Base-by-base conservation (phyloP, 2,888 invertebrate species). In the Torymus aiolomorphi region DNA sequence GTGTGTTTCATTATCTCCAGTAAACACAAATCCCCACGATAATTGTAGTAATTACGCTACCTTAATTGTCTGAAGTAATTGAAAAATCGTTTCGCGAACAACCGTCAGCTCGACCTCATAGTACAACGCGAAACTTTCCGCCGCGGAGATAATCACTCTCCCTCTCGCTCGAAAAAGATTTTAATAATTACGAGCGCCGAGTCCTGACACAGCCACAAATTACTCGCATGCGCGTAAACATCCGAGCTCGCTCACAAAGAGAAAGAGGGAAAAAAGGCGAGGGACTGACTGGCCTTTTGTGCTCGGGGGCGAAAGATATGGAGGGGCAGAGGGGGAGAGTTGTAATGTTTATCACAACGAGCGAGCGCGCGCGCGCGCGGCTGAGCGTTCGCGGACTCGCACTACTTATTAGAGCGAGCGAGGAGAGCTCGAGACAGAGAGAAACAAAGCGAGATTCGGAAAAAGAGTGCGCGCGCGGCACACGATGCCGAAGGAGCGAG, bases 351-450 rank as follows among this genome's bases (percentile, higher is more conserved):
- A 79, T 70, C 75, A 70, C 56, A 31, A 73, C 31, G 31, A 31
- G 20, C n/a, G 3, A 24, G 3, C 24, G 24, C 2, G 31, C 31
- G 31, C 31, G 31, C 31, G 62, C 14, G 11, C 13, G 77, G 13
- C 73, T 59, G 77, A 74, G 54, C 77, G 70, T 59, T 77, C 76
- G 57, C 61, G 77, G 73, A 72, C 70, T 70, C 74, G 74, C 59
- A 61, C 77, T 70, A 80, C 80, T 80, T 76, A 73, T 76, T 80
- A 73, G 62, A 67, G 71, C 62, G 67, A 52, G 54, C 42, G 63
- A 61, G 2, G 54, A 18, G 56, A 24, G 18, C 42, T 56, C 70
- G 31, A 54, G 31, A 56, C 16, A 62, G 76, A 57, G 71, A 71
- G 51, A 20, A 66, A 76, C 52, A 80, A 76, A 72, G 75, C 3